phyloP scores from a whole-genome alignment of 2,888 invertebrate species.

The Ariolimax columbianus region DNA sequence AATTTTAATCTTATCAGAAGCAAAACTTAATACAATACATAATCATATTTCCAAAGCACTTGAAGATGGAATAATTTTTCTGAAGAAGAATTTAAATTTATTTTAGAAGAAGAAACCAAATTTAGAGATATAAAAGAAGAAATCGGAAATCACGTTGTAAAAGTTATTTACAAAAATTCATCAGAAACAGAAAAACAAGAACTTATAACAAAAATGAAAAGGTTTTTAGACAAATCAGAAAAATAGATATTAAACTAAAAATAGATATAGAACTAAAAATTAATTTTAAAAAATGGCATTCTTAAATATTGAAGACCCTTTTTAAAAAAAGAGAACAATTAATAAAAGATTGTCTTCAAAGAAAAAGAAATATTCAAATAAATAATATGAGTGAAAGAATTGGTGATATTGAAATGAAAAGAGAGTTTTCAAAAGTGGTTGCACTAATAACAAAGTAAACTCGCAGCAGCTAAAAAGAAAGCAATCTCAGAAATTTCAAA shows the following conservation, averaged over 20 bases:
- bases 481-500: background rate
- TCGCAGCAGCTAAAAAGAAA: conserved; percentile 10
- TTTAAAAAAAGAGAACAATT: background rate
- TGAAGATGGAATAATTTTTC: conserved; percentile 19
- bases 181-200: conserved; percentile 3
- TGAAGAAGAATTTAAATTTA: conserved; percentile 32
- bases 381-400: conserved; percentile 1
- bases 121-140: conserved; percentile 18
- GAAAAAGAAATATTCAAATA: conserved; percentile 12
- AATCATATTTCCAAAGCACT: conserved; percentile 28
- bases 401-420: conserved; percentile 23
- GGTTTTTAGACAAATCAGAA: conserved; percentile 2
- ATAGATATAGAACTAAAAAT: background rate
- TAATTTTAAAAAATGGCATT: background rate
- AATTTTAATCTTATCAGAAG: conserved; percentile 4
- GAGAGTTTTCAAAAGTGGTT: background rate
- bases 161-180: background rate
- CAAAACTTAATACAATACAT: conserved; percentile 8
- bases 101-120: conserved; percentile 24
- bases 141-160: background rate
- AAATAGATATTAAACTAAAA: background rate
- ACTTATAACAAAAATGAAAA: background rate
- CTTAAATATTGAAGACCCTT: background rate
- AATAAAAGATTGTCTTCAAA: background rate
- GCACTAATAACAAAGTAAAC: conserved; percentile 6